Evolutionary conservation across 2,113 vertebrate species (phyloP).

Genomic region (Rostratula benghalensis): DNA sequence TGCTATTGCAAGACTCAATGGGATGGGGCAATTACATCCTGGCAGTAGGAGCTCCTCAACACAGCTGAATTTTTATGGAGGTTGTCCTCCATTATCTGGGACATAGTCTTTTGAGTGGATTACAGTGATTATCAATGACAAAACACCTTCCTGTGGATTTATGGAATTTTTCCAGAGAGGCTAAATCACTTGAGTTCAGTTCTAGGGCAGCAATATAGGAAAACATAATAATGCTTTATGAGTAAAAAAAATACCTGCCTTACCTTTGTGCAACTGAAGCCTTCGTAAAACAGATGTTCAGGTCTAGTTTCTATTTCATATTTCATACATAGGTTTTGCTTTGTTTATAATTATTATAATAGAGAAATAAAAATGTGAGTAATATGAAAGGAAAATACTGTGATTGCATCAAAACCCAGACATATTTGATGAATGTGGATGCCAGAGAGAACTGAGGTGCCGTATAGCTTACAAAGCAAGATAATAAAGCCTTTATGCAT

Average conservation of each 20-base stretch:
- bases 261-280: not conserved
- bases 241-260: not conserved
- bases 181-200: not conserved
- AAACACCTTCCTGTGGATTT: not conserved
- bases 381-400: not conserved
- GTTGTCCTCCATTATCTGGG: not conserved
- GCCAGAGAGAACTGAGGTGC: not conserved
- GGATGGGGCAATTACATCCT: not conserved
- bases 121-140: not conserved
- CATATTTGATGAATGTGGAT: not conserved
- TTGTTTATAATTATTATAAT: not conserved
- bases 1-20: not conserved
- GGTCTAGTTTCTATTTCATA: not conserved
- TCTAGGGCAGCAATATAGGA: not conserved
- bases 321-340: not conserved
- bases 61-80: not conserved
- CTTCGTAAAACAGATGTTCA: not conserved
- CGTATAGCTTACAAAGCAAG: not conserved
- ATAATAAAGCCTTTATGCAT: not conserved
- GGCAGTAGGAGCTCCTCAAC: not conserved
- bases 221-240: not conserved
- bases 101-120: not conserved
- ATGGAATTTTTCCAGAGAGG: not conserved
- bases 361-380: not conserved
- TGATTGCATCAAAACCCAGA: not conserved